Base-by-base conservation (phyloP, 2,113 vertebrate species). In the Rhinoderma darwinii region DNA sequence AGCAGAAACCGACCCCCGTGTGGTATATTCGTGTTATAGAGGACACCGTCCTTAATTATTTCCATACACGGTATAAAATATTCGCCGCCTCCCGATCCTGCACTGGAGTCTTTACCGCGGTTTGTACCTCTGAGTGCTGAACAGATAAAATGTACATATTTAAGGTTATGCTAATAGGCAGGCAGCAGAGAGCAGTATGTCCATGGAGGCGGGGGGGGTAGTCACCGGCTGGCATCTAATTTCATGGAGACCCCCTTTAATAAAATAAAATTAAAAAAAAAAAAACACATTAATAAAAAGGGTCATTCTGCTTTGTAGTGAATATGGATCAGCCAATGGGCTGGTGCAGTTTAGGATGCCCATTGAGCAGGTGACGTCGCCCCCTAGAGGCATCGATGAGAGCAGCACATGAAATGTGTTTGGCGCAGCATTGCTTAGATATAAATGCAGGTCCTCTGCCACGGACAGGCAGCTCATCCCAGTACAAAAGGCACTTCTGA, bases 401-500 rank as follows among this genome's bases (percentile, higher is more conserved):
- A 61, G 80, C 54, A 82, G 79, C 79, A 61, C 10, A 9, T 63
- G 56, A 63, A 63, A 44, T 43, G 81, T 20, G 81, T 61, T 18
- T 50, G 61, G 27, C 66, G 82, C 43, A 51, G 66, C 70, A 68
- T 63, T 43, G 41, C 59, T 14, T 5, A 82, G 20, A 43, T 43
- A 82, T 39, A 39, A 37, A 32, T 9, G 20, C 12, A 12, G 43
- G 27, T 9, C 15, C 12, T 35, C n/a, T 50, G 15, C 37, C 25
- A 10, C 1, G n/a, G 5, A 18, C 83, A 18, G 47, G 70, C 83
- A 27, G 51, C 83, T 22, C 66, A 18, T 25, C 59, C 73, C 54
- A 1, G 44, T 54, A 47, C 63, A 41, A 63, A 85, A 86, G 84
- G 84, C 84, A 86, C 84, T 86, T 86, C 59, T 66, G 22, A 37